Conservation (phyloP, 1,140 invertebrate species). For the Micrasema minimum region DNA sequence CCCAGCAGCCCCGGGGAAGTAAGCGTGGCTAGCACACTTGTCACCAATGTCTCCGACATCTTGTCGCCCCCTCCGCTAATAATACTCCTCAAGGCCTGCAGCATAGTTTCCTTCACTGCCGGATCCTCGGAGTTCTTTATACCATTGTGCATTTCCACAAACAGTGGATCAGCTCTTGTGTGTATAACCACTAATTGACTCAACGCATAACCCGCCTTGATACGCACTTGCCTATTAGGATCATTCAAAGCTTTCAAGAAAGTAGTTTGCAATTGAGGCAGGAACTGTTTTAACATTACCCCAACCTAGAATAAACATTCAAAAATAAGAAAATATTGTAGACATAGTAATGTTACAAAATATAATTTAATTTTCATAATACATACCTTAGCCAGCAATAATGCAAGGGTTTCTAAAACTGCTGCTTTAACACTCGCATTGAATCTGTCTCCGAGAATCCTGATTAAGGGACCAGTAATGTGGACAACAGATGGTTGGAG, state of each 20-base stretch:
- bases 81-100: conserved; percentile 88
- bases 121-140: conserved; percentile 87
- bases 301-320: conserved; percentile 74
- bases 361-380: not conserved
- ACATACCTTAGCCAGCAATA: conserved; percentile 86
- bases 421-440: conserved; percentile 94
- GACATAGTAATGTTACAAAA: not conserved
- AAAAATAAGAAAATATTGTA: conserved; percentile 14
- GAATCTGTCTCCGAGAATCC: conserved; percentile 96
- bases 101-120: conserved; percentile 88
- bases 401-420: conserved; percentile 92
- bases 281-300: conserved; percentile 94
- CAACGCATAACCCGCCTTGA: conserved; percentile 89
- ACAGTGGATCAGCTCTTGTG: conserved; percentile 86
- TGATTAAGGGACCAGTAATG: conserved; percentile 96
- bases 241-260: conserved; percentile 95
- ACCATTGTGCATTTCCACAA: conserved; percentile 88
- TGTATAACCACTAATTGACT: conserved; percentile 92
- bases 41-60: conserved; percentile 84
- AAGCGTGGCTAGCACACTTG: conserved; percentile 80
- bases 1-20: conserved; percentile 72
- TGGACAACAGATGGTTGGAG: conserved; percentile 95
- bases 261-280: conserved; percentile 98
- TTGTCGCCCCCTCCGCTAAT: conserved; percentile 87
- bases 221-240: conserved; percentile 84